Conservation (phyloP, 2,797 vertebrate species). For the Clamator glandarius region DNA sequence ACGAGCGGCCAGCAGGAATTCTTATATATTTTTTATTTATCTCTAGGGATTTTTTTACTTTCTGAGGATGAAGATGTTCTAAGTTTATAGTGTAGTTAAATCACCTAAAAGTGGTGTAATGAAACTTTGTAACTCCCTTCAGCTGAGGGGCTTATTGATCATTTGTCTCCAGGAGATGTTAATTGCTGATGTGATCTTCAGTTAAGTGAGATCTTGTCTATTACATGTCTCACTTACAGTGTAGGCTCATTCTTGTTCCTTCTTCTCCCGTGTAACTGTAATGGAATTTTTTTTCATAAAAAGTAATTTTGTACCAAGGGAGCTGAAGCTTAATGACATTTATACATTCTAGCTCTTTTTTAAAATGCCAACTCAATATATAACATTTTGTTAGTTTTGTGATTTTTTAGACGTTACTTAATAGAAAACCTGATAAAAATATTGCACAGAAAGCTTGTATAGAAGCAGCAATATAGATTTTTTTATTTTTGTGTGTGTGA, state of each 20-base stretch:
- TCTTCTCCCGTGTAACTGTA: constrained; percentile 35
- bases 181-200: neutral
- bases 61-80: neutral
- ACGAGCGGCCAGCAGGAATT: neutral
- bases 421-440: neutral
- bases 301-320: constrained; percentile 50
- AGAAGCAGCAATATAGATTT: neutral
- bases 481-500: neutral
- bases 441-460: neutral
- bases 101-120: neutral
- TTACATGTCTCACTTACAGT: neutral
- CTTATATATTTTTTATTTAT: neutral
- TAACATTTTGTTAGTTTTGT: neutral
- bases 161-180: constrained; percentile 9
- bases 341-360: neutral
- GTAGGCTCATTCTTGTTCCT: neutral
- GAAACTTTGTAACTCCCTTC: neutral
- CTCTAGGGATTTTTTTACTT: neutral
- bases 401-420: neutral
- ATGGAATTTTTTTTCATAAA: constrained; percentile 36
- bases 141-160: neutral
- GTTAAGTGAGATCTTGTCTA: neutral
- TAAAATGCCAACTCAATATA: neutral
- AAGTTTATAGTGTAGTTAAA: constrained; percentile 6
- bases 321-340: constrained; percentile 32